phyloP scores from a whole-genome alignment of 2,113 vertebrate species.

The Nannobrachium achirus region DNA sequence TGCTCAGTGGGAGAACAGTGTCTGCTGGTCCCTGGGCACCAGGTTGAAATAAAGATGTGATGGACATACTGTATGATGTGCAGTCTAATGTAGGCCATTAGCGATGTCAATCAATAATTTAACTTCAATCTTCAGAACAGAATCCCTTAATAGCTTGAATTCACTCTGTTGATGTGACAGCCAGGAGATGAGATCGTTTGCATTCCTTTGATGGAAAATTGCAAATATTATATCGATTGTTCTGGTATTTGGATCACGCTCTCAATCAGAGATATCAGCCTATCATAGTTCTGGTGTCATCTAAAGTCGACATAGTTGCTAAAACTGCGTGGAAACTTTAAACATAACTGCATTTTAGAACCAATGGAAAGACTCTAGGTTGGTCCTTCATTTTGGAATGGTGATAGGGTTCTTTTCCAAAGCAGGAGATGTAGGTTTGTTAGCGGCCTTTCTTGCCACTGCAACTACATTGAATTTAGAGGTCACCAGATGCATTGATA shows the following conservation, averaged over 20 bases:
- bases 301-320: too few relatives aligned
- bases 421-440: too few relatives aligned
- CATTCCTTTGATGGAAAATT: not conserved
- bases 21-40: conserved; percentile 17
- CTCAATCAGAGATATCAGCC: too few relatives aligned
- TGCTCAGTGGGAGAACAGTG: conserved; percentile 15
- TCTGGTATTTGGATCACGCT: not conserved
- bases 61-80: not conserved
- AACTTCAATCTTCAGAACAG: conserved; percentile 4
- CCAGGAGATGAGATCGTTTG: not conserved
- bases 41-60: not conserved
- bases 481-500: too few relatives aligned
- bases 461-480: too few relatives aligned
- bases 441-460: too few relatives aligned
- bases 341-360: too few relatives aligned
- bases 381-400: too few relatives aligned
- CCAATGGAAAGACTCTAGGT: too few relatives aligned
- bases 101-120: conserved; percentile 46
- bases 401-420: too few relatives aligned
- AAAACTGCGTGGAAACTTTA: too few relatives aligned
- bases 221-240: not conserved
- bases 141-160: conserved; percentile 7
- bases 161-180: conserved; percentile 11
- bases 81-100: conserved; percentile 31
- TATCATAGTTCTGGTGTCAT: too few relatives aligned